phyloP scores from a whole-genome alignment of 2,113 vertebrate genomes.

The Cyanoderma ruficeps region DNA sequence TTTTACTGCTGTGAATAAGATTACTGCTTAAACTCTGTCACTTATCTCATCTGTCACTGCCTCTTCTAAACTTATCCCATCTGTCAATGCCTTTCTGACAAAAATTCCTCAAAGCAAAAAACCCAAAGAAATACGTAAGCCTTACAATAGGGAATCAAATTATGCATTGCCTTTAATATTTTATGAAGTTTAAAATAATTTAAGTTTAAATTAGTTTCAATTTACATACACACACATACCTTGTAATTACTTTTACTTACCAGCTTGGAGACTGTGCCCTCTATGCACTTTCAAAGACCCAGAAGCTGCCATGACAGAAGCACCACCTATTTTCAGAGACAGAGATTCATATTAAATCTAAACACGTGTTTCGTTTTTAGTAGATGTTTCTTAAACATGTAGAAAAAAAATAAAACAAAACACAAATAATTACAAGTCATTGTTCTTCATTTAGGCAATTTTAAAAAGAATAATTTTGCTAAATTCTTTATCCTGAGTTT shows the following conservation, averaged over 20 bases:
- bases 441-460: not conserved
- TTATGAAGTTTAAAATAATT: not conserved
- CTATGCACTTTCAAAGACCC: slow-evolving; percentile 54
- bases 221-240: not conserved
- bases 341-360: not conserved
- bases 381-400: not conserved
- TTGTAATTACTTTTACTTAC: slow-evolving; percentile 17
- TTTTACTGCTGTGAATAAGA: slow-evolving; percentile 18
- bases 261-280: slow-evolving; percentile 50
- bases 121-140: not conserved
- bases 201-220: not conserved
- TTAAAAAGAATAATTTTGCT: not conserved
- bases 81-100: slow-evolving; percentile 55
- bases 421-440: not conserved
- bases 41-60: slow-evolving; percentile 54
- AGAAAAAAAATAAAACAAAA: not conserved
- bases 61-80: slow-evolving; percentile 59
- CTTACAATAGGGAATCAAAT: not conserved
- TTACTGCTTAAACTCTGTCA: slow-evolving; percentile 39
- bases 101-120: slow-evolving; percentile 9
- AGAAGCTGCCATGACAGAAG: slow-evolving; percentile 56
- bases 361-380: not conserved
- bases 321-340: slow-evolving; percentile 46
- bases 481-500: not conserved
- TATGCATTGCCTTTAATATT: not conserved